Conservation (phyloP, 2,797 vertebrate genomes). For the Hydrolagus colliei region DNA sequence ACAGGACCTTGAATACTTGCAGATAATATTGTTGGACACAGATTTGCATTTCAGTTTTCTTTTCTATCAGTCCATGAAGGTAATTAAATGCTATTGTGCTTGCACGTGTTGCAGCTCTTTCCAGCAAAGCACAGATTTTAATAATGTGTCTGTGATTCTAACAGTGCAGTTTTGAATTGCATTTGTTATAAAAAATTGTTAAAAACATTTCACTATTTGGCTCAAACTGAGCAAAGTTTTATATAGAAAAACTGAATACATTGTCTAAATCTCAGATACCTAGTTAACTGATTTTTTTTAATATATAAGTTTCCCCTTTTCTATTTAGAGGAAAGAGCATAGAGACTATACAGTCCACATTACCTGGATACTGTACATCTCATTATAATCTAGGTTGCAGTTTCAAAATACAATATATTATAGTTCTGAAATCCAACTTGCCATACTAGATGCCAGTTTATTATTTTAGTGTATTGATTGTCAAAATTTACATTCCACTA, state of each 20-base stretch:
- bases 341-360: neutral
- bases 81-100: neutral
- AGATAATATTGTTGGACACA: neutral
- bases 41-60: conserved; percentile 10
- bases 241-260: conserved; percentile 42
- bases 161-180: conserved; percentile 53
- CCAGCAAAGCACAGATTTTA: conserved; percentile 45
- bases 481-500: conserved; percentile 42
- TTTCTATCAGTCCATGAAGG: conserved; percentile 9
- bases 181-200: conserved; percentile 51
- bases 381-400: conserved; percentile 4
- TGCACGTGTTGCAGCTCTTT: conserved; percentile 36
- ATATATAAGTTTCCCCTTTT: neutral
- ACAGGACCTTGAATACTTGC: neutral
- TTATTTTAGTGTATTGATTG: conserved; percentile 39
- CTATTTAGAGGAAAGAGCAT: neutral
- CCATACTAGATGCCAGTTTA: conserved; percentile 41
- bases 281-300: conserved; percentile 39
- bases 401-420: neutral
- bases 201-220: conserved; percentile 71
- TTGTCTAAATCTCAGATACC: conserved; percentile 38
- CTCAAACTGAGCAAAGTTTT: conserved; percentile 66
- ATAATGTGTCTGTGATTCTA: conserved; percentile 44
- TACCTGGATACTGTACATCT: conserved; percentile 15
- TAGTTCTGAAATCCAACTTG: conserved; percentile 1